Base-by-base conservation (phyloP, 2,797 vertebrate species). In the Anableps anableps region DNA sequence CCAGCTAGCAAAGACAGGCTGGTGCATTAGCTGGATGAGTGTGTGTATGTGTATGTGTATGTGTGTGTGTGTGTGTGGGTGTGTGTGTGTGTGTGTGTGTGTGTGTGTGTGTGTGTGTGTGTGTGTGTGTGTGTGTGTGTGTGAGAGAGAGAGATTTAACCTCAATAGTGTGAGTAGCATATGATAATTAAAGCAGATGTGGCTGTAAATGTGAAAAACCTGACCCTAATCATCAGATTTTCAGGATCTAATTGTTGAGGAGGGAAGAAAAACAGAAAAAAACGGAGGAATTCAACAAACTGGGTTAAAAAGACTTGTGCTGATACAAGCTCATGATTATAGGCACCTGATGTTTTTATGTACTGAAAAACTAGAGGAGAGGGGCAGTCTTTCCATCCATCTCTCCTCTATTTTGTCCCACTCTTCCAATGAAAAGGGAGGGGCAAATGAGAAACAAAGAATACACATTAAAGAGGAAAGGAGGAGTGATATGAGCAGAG, bases 21-120 rank as follows among this genome's bases (percentile, higher is more conserved):
- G 88, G 55, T 83, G 93, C 93, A 93, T 95, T 94, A 94, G 91
- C 74, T 76, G 80, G 84, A 93, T 93, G 90, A 94, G 78, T 83
- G 79, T 84, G 60, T 82, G 77, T 78, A 68, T 86, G 10, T 82
- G 71, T 83, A 71, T 77, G 66, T 72, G 72, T 79, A 76, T 77
- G 77, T 68, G 85, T 82, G 75, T 71, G 66, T 85, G 77, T 71
- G 85, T 80, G 75, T 73, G 64, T 81, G 78, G 75, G 66, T 83
- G 74, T 82, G 78, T 81, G 58, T 85, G 10, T 83, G 70, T 79
- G 76, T 68, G 55, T 64, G 71, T 76, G 75, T 70, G 76, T 53
- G 84, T 79, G 72, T 72, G 64, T 85, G 77, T 71, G 85, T 80
- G 74, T 82, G 71, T 83, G 75, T 77, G 66, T 72, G 72, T 74